A percentile compares a stretch with the other conserved stretches of the same genome.
Evolutionary conservation across 2,888 invertebrate species (phyloP).

Genomic region (Leptopilina myrica): DNA sequence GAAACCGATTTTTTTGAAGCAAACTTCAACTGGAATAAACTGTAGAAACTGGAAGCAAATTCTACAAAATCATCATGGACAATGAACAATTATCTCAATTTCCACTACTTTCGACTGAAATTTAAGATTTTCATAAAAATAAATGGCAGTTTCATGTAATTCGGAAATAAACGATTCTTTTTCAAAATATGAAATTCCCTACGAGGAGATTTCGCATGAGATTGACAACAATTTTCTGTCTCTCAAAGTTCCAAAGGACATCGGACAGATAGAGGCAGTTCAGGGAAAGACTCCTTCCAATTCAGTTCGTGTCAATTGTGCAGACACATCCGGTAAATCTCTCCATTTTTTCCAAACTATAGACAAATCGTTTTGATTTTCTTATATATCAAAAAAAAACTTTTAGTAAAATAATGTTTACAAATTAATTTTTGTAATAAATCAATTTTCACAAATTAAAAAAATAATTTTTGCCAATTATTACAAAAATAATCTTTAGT

Average conservation of each 20-base stretch:
- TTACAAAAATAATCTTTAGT: no score
- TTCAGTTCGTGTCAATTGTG: constrained; percentile 34
- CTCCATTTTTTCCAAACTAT: constrained; percentile 1
- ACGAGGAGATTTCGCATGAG: constrained; percentile 62
- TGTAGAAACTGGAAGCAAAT: background rate
- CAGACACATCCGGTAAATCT: constrained; percentile 30
- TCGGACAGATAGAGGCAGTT: constrained; percentile 45
- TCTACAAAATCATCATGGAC: background rate
- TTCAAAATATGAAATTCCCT: constrained; percentile 46
- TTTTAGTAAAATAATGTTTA: no score
- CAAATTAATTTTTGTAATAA: no score
- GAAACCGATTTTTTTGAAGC: background rate
- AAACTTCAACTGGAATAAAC: background rate
- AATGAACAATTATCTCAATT: background rate
- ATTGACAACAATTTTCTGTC: constrained; percentile 60
- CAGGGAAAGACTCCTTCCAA: constrained; percentile 26
- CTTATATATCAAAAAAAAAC: no score
- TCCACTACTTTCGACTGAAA: no score
- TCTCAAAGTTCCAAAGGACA: constrained; percentile 61
- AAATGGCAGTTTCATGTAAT: constrained; percentile 42
- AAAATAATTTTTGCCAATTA: no score
- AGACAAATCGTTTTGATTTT: constrained; percentile 2
- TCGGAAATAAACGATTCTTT: constrained; percentile 31
- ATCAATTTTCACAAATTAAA: no score
- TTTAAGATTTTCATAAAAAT: background rate